Conservation (phyloP, 1,140 invertebrate species). For the Druon quercuslanigerum region DNA sequence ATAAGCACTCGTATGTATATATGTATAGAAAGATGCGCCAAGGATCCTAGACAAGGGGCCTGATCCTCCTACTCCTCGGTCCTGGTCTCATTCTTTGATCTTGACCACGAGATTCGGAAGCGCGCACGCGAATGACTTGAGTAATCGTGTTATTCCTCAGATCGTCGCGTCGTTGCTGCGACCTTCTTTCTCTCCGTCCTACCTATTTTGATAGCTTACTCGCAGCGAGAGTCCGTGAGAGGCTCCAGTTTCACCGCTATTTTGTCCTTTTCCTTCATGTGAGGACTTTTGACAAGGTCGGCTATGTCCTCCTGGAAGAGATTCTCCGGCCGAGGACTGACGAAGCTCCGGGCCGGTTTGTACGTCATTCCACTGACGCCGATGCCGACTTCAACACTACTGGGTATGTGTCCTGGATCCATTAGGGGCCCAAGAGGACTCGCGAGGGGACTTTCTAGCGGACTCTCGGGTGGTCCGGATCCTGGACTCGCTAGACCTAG, state of each 20-base stretch:
- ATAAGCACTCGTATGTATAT: slow-evolving; percentile 26
- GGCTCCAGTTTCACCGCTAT: slow-evolving; percentile 74
- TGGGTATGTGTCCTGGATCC: slow-evolving; percentile 70
- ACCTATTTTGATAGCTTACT: slow-evolving; percentile 55
- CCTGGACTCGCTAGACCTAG: slow-evolving; percentile 75
- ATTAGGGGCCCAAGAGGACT: slow-evolving; percentile 73
- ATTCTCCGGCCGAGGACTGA: slow-evolving; percentile 79
- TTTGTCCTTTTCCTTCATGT: slow-evolving; percentile 74
- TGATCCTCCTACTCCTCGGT: neutral
- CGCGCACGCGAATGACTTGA: slow-evolving; percentile 45
- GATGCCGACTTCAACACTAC: slow-evolving; percentile 78
- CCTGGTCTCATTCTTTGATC: slow-evolving; percentile 26
- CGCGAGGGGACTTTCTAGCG: slow-evolving; percentile 75
- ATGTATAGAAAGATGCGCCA: slow-evolving; percentile 19
- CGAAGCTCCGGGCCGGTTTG: slow-evolving; percentile 77
- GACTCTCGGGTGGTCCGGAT: slow-evolving; percentile 71
- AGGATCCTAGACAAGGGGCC: slow-evolving; percentile 35
- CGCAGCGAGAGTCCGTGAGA: slow-evolving; percentile 72
- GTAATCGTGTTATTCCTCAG: slow-evolving; percentile 20
- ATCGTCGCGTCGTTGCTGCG: neutral
- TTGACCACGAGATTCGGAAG: slow-evolving; percentile 38
- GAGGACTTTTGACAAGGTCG: slow-evolving; percentile 78
- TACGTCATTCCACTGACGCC: slow-evolving; percentile 82
- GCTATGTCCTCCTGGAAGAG: slow-evolving; percentile 81
- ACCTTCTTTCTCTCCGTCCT: slow-evolving; percentile 17